These are phyloP conservation scores for Tinea pellionella DNA, from an alignment of 2,888 invertebrate genomes.

Conservation along the genomic window DNA sequence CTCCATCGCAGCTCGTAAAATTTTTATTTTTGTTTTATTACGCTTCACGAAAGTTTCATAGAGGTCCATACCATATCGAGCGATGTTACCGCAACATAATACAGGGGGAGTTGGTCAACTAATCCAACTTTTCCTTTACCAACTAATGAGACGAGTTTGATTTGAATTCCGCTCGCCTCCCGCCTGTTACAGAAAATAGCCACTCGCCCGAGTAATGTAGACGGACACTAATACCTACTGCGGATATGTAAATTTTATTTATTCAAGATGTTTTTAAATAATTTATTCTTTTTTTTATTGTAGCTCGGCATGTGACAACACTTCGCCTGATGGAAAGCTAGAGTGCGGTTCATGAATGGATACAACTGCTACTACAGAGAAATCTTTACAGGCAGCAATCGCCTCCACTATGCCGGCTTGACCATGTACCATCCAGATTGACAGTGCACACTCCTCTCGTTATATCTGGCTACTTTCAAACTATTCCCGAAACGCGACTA, in stretches of 20 bases:
- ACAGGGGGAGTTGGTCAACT: constrained; percentile 51
- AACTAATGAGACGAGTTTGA: constrained; percentile 66
- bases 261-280: neutral
- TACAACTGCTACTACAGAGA: too few relatives aligned
- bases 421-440: too few relatives aligned
- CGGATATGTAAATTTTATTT: neutral
- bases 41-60: neutral
- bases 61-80: neutral
- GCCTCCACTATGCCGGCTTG: too few relatives aligned
- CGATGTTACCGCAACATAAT: neutral
- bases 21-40: neutral
- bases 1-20: too few relatives aligned
- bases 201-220: constrained; percentile 21
- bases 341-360: too few relatives aligned
- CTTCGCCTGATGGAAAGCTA: too few relatives aligned
- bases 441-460: too few relatives aligned
- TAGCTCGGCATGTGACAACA: too few relatives aligned
- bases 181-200: constrained; percentile 31
- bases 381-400: too few relatives aligned
- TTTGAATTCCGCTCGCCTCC: constrained; percentile 48
- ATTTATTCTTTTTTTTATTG: too few relatives aligned
- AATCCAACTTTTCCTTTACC: constrained; percentile 66
- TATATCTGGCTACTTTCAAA: too few relatives aligned
- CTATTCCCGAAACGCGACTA: too few relatives aligned
- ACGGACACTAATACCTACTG: neutral